Evolutionary conservation across 2,797 vertebrate species (phyloP).

Genomic region (Valencia hispanica): DNA sequence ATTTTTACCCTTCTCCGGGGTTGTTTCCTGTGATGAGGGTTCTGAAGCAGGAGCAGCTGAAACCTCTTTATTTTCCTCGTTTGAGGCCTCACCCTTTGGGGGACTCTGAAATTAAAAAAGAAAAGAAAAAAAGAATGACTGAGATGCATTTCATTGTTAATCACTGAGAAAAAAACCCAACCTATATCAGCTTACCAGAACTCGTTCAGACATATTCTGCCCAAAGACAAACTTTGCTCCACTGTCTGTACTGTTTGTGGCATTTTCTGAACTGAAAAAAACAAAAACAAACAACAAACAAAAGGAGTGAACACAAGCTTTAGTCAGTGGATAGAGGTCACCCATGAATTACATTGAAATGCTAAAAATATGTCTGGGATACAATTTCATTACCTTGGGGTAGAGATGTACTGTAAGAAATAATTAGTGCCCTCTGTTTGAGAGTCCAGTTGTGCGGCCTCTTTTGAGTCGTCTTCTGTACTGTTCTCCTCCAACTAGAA

Average conservation of each 20-base stretch:
- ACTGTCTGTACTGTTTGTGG: constrained; percentile 86
- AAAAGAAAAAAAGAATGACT: background rate
- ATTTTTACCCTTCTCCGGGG: constrained; percentile 91
- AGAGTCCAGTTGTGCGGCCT: constrained; percentile 75
- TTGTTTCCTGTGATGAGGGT: constrained; percentile 89
- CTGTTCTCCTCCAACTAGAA: constrained; percentile 84
- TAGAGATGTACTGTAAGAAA: constrained; percentile 96
- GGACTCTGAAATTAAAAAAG: constrained; percentile 84
- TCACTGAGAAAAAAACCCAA: constrained; percentile 47
- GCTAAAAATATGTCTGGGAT: constrained; percentile 34
- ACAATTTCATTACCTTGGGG: constrained; percentile 85
- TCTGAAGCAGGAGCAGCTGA: constrained; percentile 84
- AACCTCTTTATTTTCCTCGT: constrained; percentile 88
- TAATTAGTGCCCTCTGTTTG: constrained; percentile 93
- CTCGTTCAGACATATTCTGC: constrained; percentile 98
- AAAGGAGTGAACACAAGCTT: constrained; percentile 3
- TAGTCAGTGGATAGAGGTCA: background rate
- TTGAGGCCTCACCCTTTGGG: constrained; percentile 86
- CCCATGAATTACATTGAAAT: constrained; percentile 19
- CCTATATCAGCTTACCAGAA: constrained; percentile 87
- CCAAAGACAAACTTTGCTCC: constrained; percentile 97
- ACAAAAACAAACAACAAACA: constrained; percentile 13
- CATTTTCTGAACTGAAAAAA: constrained; percentile 87
- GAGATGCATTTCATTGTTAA: background rate
- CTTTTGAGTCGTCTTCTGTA: constrained; percentile 81